These are phyloP conservation scores for Pluvialis apricaria DNA, from an alignment of 2,113 vertebrate species.

Conservation along the genomic window DNA sequence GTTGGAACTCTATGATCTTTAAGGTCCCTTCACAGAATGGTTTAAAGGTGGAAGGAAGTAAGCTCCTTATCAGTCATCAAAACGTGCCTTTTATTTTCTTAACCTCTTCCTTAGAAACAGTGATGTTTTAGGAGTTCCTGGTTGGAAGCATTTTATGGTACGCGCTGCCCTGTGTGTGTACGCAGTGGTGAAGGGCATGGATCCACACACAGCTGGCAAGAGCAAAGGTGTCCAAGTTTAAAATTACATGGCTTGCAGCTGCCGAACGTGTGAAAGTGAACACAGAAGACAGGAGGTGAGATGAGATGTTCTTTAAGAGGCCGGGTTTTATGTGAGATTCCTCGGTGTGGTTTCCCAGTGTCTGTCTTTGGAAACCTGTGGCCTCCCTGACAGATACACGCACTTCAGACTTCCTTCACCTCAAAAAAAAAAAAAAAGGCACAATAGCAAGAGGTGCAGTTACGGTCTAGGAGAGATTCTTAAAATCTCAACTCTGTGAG, in stretches of 20 bases:
- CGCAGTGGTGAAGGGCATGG: background rate
- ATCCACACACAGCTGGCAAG: rapidly evolving
- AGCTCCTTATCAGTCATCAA: background rate
- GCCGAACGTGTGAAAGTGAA: background rate
- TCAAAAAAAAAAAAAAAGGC: background rate
- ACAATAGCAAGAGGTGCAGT: background rate
- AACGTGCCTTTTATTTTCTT: rapidly evolving
- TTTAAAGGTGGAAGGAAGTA: too few species aligned
- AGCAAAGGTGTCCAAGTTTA: rapidly evolving
- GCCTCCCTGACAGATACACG: rapidly evolving
- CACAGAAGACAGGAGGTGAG: background rate
- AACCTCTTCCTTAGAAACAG: background rate
- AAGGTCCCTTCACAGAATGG: too few species aligned
- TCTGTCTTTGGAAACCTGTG: background rate
- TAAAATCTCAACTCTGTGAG: background rate
- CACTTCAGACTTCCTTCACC: background rate
- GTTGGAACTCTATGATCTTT: too few species aligned
- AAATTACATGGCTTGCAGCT: background rate
- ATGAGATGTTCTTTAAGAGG: background rate
- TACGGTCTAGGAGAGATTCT: background rate
- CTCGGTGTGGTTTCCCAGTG: background rate
- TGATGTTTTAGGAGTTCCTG: background rate
- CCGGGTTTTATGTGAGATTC: background rate
- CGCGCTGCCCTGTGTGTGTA: rapidly evolving
- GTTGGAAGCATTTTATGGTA: background rate